Evolutionary conservation across 2,113 vertebrate species (phyloP).

Genomic region (Gorsachius goisagi): DNA sequence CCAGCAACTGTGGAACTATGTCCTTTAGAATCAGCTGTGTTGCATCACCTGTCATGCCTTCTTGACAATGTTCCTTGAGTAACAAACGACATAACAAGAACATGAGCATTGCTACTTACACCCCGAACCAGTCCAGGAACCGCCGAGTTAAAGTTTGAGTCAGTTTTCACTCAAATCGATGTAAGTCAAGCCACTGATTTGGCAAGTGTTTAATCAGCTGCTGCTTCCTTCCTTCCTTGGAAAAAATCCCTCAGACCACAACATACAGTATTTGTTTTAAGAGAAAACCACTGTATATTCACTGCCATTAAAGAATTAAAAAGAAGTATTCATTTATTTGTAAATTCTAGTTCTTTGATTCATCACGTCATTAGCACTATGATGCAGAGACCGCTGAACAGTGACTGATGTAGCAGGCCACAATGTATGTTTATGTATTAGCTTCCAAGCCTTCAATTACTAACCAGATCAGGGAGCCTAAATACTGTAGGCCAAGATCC

Average conservation of each 20-base stretch:
- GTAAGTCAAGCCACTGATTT: slow-evolving; percentile 17
- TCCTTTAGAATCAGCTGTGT: background rate
- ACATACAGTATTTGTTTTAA: background rate
- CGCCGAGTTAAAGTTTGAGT: background rate
- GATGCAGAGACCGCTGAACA: background rate
- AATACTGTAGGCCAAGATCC: background rate
- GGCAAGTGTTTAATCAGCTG: slow-evolving; percentile 32
- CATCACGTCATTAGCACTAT: background rate
- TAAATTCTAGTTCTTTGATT: background rate
- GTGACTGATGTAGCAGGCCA: background rate
- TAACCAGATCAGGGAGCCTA: background rate
- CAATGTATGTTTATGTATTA: background rate
- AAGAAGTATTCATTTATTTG: background rate
- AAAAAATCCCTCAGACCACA: slow-evolving; percentile 22
- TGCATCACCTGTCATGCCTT: background rate
- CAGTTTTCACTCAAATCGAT: background rate
- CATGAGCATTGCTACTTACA: background rate
- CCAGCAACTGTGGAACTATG: background rate
- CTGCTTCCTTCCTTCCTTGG: slow-evolving; percentile 32
- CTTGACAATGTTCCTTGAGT: background rate
- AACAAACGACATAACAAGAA: background rate
- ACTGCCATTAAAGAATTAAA: background rate
- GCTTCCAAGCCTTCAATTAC: background rate
- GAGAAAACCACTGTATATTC: background rate
- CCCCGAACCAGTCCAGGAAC: background rate